Conservation (phyloP, 2,113 vertebrate genomes). For the Bettongia penicillata region DNA sequence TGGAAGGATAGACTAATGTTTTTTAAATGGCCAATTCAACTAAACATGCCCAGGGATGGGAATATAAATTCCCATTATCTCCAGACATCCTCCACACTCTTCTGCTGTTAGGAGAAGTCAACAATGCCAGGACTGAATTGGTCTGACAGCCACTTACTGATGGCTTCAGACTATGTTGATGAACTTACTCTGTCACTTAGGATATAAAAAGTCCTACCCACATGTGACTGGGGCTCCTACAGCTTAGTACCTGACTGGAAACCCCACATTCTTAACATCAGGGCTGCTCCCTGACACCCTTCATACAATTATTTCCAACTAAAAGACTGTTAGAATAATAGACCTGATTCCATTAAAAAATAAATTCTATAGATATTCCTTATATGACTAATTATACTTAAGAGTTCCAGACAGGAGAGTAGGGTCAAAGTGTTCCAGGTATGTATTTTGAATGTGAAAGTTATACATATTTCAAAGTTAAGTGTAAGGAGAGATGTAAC, state of each 20-base stretch:
- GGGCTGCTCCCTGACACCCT: background rate
- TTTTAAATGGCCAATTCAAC: background rate
- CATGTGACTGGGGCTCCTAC: too few species aligned
- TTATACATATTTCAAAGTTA: slow-evolving; percentile 13
- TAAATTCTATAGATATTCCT: background rate
- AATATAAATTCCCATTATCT: background rate
- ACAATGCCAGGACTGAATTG: background rate
- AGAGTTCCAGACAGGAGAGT: background rate
- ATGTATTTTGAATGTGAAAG: background rate
- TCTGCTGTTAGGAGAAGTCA: background rate
- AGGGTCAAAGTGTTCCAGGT: background rate
- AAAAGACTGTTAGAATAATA: background rate
- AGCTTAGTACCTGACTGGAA: background rate
- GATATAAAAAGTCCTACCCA: too few species aligned
- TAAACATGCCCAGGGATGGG: background rate
- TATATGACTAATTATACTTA: background rate
- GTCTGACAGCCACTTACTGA: background rate
- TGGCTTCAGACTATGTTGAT: background rate
- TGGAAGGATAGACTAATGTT: background rate
- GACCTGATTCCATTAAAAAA: background rate
- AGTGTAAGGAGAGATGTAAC: background rate
- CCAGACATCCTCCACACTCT: background rate
- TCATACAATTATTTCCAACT: background rate
- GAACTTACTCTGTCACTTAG: too few species aligned
- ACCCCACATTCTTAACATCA: background rate